Percentiles rank a stretch among this genome's conserved stretches.
These are phyloP conservation scores for Drosophila meridionalis DNA, from an alignment of 2,888 invertebrate genomes.

Conservation along the genomic window DNA sequence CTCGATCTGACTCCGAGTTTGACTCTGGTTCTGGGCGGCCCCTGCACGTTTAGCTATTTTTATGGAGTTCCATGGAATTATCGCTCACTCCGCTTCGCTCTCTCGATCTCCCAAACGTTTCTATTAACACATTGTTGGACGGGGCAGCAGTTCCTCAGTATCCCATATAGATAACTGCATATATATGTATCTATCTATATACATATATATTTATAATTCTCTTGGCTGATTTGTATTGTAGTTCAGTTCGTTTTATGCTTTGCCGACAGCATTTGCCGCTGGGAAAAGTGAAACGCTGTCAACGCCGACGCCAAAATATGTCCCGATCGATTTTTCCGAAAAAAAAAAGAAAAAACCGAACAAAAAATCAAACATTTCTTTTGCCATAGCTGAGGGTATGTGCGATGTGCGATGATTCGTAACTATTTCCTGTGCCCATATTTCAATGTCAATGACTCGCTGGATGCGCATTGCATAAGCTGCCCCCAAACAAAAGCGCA, in stretches of 20 bases:
- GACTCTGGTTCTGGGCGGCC: slow-evolving; percentile 71
- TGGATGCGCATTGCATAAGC: slow-evolving; percentile 46
- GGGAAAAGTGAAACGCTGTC: slow-evolving; percentile 62
- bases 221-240: slow-evolving; percentile 4
- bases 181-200: slow-evolving; percentile 26
- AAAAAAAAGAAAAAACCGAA: background rate
- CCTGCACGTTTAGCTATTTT: slow-evolving; percentile 76
- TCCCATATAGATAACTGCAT: slow-evolving; percentile 34
- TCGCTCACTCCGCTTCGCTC: slow-evolving; percentile 49
- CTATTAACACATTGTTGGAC: slow-evolving; percentile 76
- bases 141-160: slow-evolving; percentile 22
- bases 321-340: slow-evolving; percentile 10
- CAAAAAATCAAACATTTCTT: background rate
- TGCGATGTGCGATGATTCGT: slow-evolving; percentile 52
- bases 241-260: slow-evolving; percentile 42
- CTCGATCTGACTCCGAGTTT: slow-evolving; percentile 13
- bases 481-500: background rate
- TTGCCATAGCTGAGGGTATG: slow-evolving; percentile 51
- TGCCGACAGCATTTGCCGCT: slow-evolving; percentile 61
- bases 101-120: slow-evolving; percentile 56
- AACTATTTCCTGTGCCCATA: slow-evolving; percentile 53
- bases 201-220: slow-evolving; percentile 41
- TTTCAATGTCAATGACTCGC: slow-evolving; percentile 51
- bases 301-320: slow-evolving; percentile 55
- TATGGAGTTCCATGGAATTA: slow-evolving; percentile 76